Evolutionary conservation across 37 sponge, comb jelly and placozoan species (phyloP).

Genomic region (Cladorhizidae sp.): DNA sequence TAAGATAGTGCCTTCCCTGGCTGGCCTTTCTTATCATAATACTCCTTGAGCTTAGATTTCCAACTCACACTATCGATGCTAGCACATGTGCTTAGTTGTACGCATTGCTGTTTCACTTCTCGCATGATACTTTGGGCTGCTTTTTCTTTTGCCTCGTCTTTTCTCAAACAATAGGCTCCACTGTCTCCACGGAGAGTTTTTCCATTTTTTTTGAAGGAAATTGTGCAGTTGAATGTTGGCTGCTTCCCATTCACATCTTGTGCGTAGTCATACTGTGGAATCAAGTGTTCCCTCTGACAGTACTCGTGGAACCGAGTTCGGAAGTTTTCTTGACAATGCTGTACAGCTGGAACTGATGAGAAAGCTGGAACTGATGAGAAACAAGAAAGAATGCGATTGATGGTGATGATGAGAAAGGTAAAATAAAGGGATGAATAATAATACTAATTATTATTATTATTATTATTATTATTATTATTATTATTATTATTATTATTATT

Average conservation of each 20-base stretch:
- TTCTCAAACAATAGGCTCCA: background rate
- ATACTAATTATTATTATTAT: no score
- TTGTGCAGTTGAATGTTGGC: slow-evolving; percentile 17
- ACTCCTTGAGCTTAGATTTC: slow-evolving; percentile 18
- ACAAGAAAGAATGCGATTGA: no score
- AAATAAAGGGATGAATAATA: no score
- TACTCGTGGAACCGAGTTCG: background rate
- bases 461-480: no score
- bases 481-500: no score
- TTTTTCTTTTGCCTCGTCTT: slow-evolving; percentile 8
- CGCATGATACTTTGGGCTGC: background rate
- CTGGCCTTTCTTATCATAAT: background rate
- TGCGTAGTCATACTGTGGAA: slow-evolving; percentile 11
- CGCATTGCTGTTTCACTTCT: background rate
- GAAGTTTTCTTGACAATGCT: background rate
- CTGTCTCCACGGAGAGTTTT: slow-evolving; percentile 1
- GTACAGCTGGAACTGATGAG: background rate
- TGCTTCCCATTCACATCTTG: background rate
- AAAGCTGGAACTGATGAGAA: background rate
- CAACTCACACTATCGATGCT: background rate
- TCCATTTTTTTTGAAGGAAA: background rate
- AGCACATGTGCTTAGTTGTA: background rate
- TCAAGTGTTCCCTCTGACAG: background rate
- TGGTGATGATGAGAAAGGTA: no score
- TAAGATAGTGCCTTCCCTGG: background rate